Evolutionary conservation across 2,888 invertebrate genomes (phyloP).

Genomic region (Cryptus armator): DNA sequence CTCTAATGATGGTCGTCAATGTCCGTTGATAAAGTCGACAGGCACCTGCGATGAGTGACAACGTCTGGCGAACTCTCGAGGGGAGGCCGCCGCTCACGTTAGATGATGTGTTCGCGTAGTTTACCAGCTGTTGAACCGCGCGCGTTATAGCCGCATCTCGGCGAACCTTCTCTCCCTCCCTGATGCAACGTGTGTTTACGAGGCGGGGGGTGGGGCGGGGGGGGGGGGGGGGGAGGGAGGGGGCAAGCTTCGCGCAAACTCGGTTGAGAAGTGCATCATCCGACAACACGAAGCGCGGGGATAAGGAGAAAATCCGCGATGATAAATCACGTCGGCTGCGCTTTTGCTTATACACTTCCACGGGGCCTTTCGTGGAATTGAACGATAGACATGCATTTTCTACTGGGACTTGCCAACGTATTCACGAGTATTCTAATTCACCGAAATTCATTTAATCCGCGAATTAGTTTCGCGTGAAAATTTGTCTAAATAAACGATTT

Average conservation of each 20-base stretch:
- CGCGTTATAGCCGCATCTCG: constrained; percentile 60
- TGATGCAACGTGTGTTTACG: constrained; percentile 79
- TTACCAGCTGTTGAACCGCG: constrained; percentile 75
- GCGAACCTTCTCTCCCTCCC: constrained; percentile 57
- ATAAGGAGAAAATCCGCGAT: constrained; percentile 71
- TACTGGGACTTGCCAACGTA: constrained; percentile 33
- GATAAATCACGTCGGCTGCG: constrained; percentile 78
- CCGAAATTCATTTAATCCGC: constrained; percentile 2
- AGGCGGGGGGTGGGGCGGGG: constrained; percentile 68
- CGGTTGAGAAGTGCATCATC: constrained; percentile 66
- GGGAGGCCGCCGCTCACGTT: constrained; percentile 24
- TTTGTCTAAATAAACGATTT: neutral
- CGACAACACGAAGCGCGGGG: constrained; percentile 52
- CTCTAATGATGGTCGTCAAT: constrained; percentile 64
- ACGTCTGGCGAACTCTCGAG: constrained; percentile 44
- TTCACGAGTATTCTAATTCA: constrained; percentile 49
- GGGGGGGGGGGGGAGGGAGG: neutral
- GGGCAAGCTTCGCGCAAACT: constrained; percentile 71
- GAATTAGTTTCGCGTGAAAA: constrained; percentile 13
- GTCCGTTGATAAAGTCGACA: constrained; percentile 63
- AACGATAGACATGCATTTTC: constrained; percentile 56
- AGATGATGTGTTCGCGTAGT: constrained; percentile 72
- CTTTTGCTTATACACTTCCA: constrained; percentile 59
- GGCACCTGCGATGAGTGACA: constrained; percentile 69
- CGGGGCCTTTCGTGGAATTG: constrained; percentile 68